These are phyloP conservation scores for Linnaemya tessellans DNA, from an alignment of 2,888 invertebrate genomes.

Conservation along the genomic window DNA sequence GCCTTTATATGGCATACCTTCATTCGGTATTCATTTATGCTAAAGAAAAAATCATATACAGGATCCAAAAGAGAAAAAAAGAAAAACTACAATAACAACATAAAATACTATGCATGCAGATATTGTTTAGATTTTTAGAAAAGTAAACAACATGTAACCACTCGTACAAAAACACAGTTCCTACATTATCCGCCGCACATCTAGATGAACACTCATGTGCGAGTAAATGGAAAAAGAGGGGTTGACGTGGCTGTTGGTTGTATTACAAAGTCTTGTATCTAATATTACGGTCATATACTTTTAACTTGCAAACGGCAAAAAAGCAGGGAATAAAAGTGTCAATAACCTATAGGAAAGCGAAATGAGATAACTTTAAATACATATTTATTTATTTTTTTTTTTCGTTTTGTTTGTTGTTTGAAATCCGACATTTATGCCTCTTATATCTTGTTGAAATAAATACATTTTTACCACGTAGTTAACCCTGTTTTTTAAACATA, in stretches of 20 bases:
- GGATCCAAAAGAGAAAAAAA: slow-evolving; percentile 28
- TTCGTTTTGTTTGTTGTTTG: not conserved
- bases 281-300: slow-evolving; percentile 41
- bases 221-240: slow-evolving; percentile 38
- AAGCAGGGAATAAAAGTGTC: slow-evolving; percentile 57
- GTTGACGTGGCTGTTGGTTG: slow-evolving; percentile 34
- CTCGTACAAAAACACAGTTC: slow-evolving; percentile 6
- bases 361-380: slow-evolving; percentile 60
- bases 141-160: slow-evolving; percentile 7
- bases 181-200: not conserved
- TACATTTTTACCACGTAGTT: slow-evolving; percentile 3
- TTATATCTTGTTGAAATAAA: slow-evolving; percentile 2
- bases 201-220: not conserved
- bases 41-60: slow-evolving; percentile 16
- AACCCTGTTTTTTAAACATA: slow-evolving; percentile 19
- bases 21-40: slow-evolving; percentile 54
- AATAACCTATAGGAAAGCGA: slow-evolving; percentile 60
- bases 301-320: slow-evolving; percentile 34
- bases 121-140: slow-evolving; percentile 49
- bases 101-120: slow-evolving; percentile 8
- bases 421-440: slow-evolving; percentile 41
- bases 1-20: slow-evolving; percentile 11
- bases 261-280: slow-evolving; percentile 27
- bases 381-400: too few relatives aligned
- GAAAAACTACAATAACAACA: not conserved